Conservation (phyloP, 1,140 invertebrate genomes). For the Trinorchestia longiramus region DNA sequence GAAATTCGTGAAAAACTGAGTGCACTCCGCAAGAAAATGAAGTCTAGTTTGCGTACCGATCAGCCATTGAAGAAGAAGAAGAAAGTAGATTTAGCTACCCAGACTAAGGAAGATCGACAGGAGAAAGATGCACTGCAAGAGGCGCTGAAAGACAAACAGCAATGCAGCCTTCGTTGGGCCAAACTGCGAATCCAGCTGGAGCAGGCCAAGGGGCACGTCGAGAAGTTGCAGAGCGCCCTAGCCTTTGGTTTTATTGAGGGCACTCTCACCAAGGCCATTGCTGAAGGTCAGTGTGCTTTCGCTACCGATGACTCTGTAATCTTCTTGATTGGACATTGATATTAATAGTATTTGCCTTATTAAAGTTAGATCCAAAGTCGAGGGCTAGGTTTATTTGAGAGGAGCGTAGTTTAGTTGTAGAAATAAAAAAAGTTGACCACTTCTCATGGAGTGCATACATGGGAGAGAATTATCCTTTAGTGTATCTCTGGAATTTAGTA, state of each 20-base stretch:
- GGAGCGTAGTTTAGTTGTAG: not conserved
- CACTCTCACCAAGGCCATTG: slow-evolving; percentile 89
- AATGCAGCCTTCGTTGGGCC: slow-evolving; percentile 73
- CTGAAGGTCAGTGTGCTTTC: slow-evolving; percentile 75
- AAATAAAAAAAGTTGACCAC: not conserved
- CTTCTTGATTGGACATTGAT: not conserved
- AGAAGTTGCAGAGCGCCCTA: slow-evolving; percentile 78
- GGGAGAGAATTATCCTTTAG: not conserved
- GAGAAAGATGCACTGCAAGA: slow-evolving; percentile 6
- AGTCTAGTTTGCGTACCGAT: not conserved
- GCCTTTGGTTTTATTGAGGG: slow-evolving; percentile 95
- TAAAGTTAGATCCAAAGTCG: not conserved
- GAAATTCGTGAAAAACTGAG: not conserved
- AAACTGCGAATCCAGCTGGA: slow-evolving; percentile 79
- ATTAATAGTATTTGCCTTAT: not conserved
- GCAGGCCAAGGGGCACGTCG: slow-evolving; percentile 77
- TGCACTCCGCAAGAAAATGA: not conserved
- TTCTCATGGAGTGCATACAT: not conserved
- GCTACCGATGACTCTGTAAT: not conserved
- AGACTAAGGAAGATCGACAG: not conserved
- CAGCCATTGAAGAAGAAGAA: not conserved
- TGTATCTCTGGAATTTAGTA: not conserved
- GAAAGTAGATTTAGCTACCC: not conserved
- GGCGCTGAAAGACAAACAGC: slow-evolving; percentile 55
- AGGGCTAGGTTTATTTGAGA: not conserved